These are phyloP conservation scores for Allacma fusca DNA, from an alignment of 2,888 invertebrate species.

Conservation along the genomic window DNA sequence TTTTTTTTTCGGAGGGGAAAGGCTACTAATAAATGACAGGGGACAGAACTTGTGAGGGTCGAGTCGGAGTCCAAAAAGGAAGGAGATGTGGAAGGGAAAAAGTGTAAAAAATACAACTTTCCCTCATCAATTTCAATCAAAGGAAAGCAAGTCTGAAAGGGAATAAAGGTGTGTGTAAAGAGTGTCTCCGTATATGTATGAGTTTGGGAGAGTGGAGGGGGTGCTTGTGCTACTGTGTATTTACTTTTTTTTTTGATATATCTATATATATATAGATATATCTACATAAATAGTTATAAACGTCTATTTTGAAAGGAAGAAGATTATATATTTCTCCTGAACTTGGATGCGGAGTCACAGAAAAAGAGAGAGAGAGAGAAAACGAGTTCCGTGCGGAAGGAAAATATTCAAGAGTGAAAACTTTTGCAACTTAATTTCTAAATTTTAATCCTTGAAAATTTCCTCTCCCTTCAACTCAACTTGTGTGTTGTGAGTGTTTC, in stretches of 20 bases:
- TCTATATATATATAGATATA: too few relatives aligned
- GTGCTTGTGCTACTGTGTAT: not conserved
- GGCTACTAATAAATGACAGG: not conserved
- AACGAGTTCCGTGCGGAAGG: not conserved
- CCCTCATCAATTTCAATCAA: slow-evolving; percentile 24
- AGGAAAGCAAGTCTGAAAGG: slow-evolving; percentile 7
- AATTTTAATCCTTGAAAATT: slow-evolving; percentile 22
- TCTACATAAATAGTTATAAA: too few relatives aligned
- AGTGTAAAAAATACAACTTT: slow-evolving; percentile 16
- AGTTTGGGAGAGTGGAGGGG: not conserved
- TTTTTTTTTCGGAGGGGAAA: too few relatives aligned
- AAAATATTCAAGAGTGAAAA: not conserved
- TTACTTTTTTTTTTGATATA: too few relatives aligned
- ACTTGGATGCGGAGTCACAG: too few relatives aligned
- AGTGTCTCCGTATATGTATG: not conserved
- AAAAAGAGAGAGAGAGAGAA: not conserved
- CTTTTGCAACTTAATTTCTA: slow-evolving; percentile 21
- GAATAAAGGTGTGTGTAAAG: not conserved
- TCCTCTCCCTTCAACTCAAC: not conserved
- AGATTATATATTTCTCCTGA: too few relatives aligned
- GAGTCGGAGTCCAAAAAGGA: not conserved
- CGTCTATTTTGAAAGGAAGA: too few relatives aligned
- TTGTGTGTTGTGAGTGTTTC: too few relatives aligned
- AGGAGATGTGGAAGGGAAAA: not conserved
- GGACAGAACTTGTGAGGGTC: not conserved